Percentiles rank a stretch among this genome's conserved stretches.
These are phyloP conservation scores for Coremacera marginata DNA, from an alignment of 2,888 invertebrate species.

Conservation along the genomic window DNA sequence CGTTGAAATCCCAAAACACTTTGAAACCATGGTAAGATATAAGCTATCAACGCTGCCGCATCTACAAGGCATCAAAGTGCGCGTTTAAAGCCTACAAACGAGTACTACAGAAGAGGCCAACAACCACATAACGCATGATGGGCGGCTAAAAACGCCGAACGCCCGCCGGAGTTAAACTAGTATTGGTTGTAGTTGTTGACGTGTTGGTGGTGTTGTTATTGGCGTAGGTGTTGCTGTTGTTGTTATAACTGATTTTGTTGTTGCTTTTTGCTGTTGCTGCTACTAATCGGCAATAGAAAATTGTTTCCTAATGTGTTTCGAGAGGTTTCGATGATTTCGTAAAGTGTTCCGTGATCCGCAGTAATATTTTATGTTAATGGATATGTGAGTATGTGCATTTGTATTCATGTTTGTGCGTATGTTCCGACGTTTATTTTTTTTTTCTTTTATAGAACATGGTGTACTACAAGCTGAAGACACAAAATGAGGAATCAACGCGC, in stretches of 20 bases:
- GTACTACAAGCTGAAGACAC: neutral
- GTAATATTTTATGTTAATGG: slow-evolving; percentile 24
- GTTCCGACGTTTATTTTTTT: neutral
- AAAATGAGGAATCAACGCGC: neutral
- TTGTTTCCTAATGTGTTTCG: slow-evolving; percentile 34
- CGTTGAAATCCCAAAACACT: no score
- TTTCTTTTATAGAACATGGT: neutral
- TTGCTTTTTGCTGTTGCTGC: neutral
- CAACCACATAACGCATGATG: no score
- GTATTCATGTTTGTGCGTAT: neutral
- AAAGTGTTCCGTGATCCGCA: slow-evolving; percentile 34
- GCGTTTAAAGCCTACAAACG: no score
- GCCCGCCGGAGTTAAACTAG: no score
- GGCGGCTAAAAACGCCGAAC: no score
- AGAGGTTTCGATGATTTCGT: slow-evolving; percentile 29
- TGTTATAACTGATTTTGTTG: no score
- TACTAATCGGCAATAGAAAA: slow-evolving; percentile 21
- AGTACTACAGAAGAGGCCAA: no score
- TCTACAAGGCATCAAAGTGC: no score
- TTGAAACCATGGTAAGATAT: no score
- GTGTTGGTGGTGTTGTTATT: neutral
- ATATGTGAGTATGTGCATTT: neutral
- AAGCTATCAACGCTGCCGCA: no score
- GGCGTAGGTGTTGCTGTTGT: neutral
- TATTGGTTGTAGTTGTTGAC: no score